Conservation (phyloP, 2,113 vertebrate species). For the Catharus bicknelli region DNA sequence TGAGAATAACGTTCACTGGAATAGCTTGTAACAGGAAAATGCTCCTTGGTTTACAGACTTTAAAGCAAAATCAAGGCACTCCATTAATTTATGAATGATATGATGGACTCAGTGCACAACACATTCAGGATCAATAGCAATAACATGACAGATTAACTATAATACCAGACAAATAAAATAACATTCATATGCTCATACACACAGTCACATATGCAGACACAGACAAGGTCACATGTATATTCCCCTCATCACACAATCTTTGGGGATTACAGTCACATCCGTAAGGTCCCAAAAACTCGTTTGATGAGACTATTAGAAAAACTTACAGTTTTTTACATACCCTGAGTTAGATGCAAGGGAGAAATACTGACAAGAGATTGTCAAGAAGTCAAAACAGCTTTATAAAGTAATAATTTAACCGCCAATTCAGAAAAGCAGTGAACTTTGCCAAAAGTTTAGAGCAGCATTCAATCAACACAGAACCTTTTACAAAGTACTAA, state of each 20-base stretch:
- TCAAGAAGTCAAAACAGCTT: background rate
- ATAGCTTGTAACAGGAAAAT: background rate
- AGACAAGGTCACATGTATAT: fast-evolving
- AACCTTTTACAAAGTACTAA: background rate
- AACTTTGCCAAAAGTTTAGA: background rate
- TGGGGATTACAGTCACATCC: background rate
- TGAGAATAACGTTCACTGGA: background rate
- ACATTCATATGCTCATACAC: background rate
- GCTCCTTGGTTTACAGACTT: background rate
- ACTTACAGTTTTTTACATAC: background rate
- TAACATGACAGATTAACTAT: background rate
- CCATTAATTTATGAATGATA: background rate
- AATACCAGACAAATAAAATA: background rate
- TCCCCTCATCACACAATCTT: fast-evolving
- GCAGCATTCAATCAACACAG: background rate
- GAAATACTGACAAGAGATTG: background rate
- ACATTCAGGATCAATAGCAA: background rate
- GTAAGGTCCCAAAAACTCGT: fast-evolving
- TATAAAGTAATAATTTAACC: background rate
- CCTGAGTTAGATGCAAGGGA: background rate
- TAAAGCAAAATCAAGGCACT: background rate
- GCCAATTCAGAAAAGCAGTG: background rate
- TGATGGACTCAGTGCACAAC: background rate
- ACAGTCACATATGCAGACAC: background rate
- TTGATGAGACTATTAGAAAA: background rate